A percentile compares a stretch with the other conserved stretches of the same genome.
These are phyloP conservation scores for Epinotia ramella DNA, from an alignment of 2,888 invertebrate species.

Conservation along the genomic window DNA sequence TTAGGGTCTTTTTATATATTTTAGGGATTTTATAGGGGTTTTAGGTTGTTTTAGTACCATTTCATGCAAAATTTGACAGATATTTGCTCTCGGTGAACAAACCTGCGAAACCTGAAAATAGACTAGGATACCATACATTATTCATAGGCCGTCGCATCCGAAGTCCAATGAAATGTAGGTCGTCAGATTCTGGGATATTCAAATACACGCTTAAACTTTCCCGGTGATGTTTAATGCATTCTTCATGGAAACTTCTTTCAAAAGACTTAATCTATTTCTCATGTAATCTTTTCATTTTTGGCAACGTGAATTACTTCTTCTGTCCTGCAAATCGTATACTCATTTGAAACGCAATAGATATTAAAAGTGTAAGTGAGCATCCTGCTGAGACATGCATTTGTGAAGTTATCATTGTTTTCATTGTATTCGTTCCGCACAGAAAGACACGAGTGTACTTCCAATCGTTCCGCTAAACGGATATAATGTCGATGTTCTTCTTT, in stretches of 20 bases:
- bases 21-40: too few relatives aligned
- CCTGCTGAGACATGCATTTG: conserved; percentile 36
- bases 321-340: conserved; percentile 1
- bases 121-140: conserved; percentile 36
- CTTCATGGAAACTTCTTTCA: conserved; percentile 11
- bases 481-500: conserved; percentile 98
- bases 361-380: conserved; percentile 42
- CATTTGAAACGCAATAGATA: conserved; percentile 16
- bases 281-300: conserved; percentile 10
- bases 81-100: conserved; percentile 7
- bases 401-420: conserved; percentile 39
- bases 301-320: neutral
- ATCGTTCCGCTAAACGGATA: conserved; percentile 62
- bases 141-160: conserved; percentile 31
- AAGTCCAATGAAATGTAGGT: conserved; percentile 41
- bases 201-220: conserved; percentile 24
- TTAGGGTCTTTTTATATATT: too few relatives aligned
- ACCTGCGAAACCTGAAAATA: conserved; percentile 24
- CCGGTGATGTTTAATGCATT: conserved; percentile 15
- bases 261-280: conserved; percentile 5
- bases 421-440: conserved; percentile 37
- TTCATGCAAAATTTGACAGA: neutral
- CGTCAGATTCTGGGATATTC: conserved; percentile 22
- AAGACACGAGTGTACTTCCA: conserved; percentile 44
- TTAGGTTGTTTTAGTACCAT: neutral